phyloP scores from a whole-genome alignment of 2,797 vertebrate species.

The Pterois miles region DNA sequence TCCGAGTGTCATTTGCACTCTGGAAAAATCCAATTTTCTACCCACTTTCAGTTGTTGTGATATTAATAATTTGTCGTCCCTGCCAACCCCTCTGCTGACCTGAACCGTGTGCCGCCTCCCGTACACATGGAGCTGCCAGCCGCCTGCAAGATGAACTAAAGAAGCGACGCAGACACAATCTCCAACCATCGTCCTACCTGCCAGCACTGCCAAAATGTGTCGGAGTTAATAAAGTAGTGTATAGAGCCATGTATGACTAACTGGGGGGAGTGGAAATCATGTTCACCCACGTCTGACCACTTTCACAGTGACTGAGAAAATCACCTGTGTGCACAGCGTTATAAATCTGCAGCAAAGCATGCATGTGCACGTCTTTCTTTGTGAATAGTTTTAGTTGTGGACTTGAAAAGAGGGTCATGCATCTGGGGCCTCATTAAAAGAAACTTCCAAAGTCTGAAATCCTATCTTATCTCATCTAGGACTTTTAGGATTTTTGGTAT shows the following conservation, averaged over 20 bases:
- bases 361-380: neutral
- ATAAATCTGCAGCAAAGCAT: slow-evolving; percentile 1
- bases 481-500: no score
- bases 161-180: slow-evolving; percentile 26
- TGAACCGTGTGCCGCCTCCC: slow-evolving; percentile 6
- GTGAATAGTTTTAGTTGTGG: neutral
- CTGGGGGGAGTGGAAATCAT: slow-evolving; percentile 18
- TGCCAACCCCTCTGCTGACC: slow-evolving; percentile 12
- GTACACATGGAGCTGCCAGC: slow-evolving; percentile 13
- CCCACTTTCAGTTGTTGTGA: neutral
- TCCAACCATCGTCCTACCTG: slow-evolving; percentile 28
- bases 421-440: no score
- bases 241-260: neutral
- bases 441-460: no score
- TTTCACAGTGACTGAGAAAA: slow-evolving; percentile 6
- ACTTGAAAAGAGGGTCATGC: neutral
- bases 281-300: slow-evolving; percentile 2
- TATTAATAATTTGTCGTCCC: neutral
- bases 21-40: neutral
- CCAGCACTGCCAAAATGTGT: slow-evolving; percentile 30
- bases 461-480: no score
- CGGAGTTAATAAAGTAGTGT: slow-evolving; percentile 1
- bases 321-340: neutral
- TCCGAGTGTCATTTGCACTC: neutral
- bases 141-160: slow-evolving; percentile 17